Conservation (phyloP, 2,113 vertebrate species). For the Crotalus viridis region DNA sequence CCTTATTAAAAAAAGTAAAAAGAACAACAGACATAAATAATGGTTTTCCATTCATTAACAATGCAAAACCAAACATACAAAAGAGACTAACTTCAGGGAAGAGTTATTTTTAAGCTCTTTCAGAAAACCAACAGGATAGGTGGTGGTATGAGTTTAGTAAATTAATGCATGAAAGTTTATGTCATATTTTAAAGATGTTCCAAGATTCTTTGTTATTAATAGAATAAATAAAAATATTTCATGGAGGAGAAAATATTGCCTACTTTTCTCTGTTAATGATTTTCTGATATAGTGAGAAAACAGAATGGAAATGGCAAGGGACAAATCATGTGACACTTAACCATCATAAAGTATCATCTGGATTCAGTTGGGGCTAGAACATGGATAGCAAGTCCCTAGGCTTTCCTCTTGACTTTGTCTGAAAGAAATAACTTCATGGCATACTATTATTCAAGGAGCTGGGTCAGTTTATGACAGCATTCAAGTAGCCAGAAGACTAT, state of each 20-base stretch:
- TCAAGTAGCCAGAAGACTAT: not conserved
- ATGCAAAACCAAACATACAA: not conserved
- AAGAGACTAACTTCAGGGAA: not conserved
- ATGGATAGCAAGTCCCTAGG: not conserved
- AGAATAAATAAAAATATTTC: constrained; percentile 2
- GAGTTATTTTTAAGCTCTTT: not conserved
- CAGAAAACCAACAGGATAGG: not conserved
- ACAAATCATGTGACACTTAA: constrained; percentile 10
- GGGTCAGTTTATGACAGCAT: not conserved
- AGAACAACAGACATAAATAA: not conserved
- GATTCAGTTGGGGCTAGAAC: not conserved
- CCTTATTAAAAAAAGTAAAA: not conserved
- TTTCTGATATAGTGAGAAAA: constrained; percentile 33
- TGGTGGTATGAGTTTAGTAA: not conserved
- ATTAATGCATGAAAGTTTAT: not conserved
- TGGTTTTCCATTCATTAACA: not conserved
- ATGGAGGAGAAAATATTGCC: not conserved
- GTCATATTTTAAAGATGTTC: not conserved
- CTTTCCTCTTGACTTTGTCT: not conserved
- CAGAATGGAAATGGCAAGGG: constrained; percentile 41
- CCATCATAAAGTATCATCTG: not conserved
- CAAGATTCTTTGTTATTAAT: not conserved
- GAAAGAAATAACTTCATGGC: not conserved
- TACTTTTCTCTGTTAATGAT: constrained; percentile 18
- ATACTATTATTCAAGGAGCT: not conserved